A percentile compares a stretch with the other conserved stretches of the same genome.
These are phyloP conservation scores for Salarias fasciatus DNA, from an alignment of 2,797 vertebrate genomes.

Conservation along the genomic window DNA sequence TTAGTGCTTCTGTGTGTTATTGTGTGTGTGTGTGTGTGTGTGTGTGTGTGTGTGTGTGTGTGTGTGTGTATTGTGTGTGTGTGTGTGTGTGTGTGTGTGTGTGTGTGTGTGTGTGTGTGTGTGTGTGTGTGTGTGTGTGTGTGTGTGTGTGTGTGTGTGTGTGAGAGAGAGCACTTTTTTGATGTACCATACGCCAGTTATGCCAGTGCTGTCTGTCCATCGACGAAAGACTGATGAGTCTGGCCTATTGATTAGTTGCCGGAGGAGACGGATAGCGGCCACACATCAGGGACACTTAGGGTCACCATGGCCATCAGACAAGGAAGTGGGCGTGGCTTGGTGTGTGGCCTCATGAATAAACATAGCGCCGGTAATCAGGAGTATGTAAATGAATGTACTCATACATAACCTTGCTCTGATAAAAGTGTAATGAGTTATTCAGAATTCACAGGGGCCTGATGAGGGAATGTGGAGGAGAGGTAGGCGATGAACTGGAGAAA, in stretches of 20 bases:
- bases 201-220: constrained; percentile 54
- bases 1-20: constrained; percentile 15
- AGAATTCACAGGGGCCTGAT: constrained; percentile 75
- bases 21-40: constrained; percentile 9
- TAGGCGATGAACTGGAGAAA: constrained; percentile 26
- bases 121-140: neutral
- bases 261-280: constrained; percentile 92
- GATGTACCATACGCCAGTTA: constrained; percentile 52
- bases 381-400: constrained; percentile 79
- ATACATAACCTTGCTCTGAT: constrained; percentile 76
- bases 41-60: constrained; percentile 5
- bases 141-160: neutral
- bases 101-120: constrained; percentile 28
- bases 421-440: constrained; percentile 81
- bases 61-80: constrained; percentile 20
- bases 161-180: constrained; percentile 10
- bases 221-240: constrained; percentile 89
- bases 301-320: constrained; percentile 87
- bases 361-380: constrained; percentile 74
- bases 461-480: constrained; percentile 37
- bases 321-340: constrained; percentile 69
- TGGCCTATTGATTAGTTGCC: constrained; percentile 97
- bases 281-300: constrained; percentile 91
- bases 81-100: neutral
- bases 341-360: constrained; percentile 74